Conservation (phyloP, 2,113 vertebrate genomes). For the Alaudala cheleensis region DNA sequence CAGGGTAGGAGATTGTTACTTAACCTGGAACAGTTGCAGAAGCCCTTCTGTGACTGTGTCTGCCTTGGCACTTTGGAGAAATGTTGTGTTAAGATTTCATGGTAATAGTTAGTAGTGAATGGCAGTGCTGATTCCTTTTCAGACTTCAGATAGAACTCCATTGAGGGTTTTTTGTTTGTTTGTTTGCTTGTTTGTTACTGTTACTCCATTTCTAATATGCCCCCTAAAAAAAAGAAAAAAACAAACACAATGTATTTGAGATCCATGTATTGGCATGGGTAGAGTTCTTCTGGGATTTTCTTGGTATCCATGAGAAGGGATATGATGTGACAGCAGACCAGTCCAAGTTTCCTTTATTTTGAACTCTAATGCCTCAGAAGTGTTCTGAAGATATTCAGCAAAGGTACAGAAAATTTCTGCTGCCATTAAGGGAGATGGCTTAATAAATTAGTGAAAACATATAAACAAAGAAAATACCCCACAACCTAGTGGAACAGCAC, state of each 20-base stretch:
- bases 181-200: background rate
- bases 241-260: accelerated
- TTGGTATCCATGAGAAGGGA: background rate
- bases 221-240: background rate
- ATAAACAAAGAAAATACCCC: background rate
- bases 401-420: background rate
- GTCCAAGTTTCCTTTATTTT: background rate
- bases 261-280: background rate
- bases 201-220: background rate
- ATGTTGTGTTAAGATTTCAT: background rate
- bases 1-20: background rate
- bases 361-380: background rate
- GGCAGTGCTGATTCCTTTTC: background rate
- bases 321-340: background rate
- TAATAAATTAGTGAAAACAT: conserved; percentile 7
- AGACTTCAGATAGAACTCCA: background rate
- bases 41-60: background rate
- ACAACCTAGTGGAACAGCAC: background rate
- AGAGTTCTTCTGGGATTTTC: background rate
- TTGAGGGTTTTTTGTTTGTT: background rate
- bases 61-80: background rate
- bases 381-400: background rate
- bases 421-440: background rate
- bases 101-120: background rate
- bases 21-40: background rate